These are phyloP conservation scores for Scleropages formosus DNA, from an alignment of 2,797 vertebrate species.

Conservation along the genomic window DNA sequence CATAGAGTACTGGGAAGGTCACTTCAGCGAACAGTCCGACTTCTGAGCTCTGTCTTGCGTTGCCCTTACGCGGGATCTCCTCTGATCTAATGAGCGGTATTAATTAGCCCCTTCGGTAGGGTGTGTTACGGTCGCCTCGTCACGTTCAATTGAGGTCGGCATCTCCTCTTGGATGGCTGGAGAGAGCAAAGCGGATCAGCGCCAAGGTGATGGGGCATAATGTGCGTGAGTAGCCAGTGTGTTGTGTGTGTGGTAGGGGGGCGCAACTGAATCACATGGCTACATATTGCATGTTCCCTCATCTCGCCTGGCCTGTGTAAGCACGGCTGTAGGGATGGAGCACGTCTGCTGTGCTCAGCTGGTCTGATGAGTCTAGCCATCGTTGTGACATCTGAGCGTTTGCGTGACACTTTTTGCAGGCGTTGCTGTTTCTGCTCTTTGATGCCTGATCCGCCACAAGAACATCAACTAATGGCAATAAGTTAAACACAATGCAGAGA, in stretches of 20 bases:
- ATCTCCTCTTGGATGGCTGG: conserved; percentile 28
- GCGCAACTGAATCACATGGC: too few relatives aligned
- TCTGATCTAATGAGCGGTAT: conserved; percentile 52
- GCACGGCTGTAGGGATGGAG: neutral
- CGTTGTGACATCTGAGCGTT: neutral
- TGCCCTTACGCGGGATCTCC: conserved; percentile 40
- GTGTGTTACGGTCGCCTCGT: conserved; percentile 44
- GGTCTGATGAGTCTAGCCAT: neutral
- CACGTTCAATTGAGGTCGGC: conserved; percentile 50
- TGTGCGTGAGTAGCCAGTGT: conserved; percentile 48
- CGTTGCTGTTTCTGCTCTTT: neutral
- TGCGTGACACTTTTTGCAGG: neutral
- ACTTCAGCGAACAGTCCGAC: conserved; percentile 66
- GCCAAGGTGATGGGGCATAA: conserved; percentile 53
- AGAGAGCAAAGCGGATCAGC: conserved; percentile 62
- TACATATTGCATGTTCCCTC: neutral
- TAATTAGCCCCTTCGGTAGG: conserved; percentile 56
- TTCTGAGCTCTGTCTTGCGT: conserved; percentile 53
- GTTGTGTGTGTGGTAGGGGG: conserved; percentile 46
- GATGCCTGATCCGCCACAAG: neutral
- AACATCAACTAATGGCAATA: neutral
- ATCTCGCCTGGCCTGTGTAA: neutral
- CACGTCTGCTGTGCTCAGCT: neutral
- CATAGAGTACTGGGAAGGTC: conserved; percentile 39
- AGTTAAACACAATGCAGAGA: neutral